Evolutionary conservation across 2,888 invertebrate species (phyloP), one percentile per base, ranked within the genome.

Genomic region (Julus scandinavius): DNA sequence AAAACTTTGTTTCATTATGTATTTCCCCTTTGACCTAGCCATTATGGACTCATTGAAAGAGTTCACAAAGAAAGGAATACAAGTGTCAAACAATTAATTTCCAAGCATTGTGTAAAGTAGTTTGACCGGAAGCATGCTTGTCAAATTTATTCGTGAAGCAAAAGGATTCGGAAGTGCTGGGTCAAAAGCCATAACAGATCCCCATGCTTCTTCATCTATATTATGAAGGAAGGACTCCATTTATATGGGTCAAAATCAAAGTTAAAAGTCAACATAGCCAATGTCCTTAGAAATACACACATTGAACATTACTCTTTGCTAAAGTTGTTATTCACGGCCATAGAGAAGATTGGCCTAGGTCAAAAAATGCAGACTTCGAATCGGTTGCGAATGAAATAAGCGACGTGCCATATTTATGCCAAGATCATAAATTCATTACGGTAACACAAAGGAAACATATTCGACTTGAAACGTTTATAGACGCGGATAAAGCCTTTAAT

Each of bases 151-250:
- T 6, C n/a, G 2, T 3, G n/a, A n/a, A 63, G n/a, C 63, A n/a
- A 63, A 54, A 3, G 63, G 63, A 63, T n/a, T n/a, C 4, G 63
- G n/a, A 63, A 63, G 63, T 17, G 63, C 0, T 17, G 63, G 13
- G 63, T 63, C 63, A 63, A 63, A n/a, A 3, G 13, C 3, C 54
- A 54, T 3, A 15, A 54, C 15, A 54, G 63, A 63, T 17, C n/a
- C 17, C 63, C 63, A 63, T n/a, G n/a, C 63, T 63, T n/a, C 63
- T 63, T 63, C 63, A n/a, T 63, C 63, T n/a, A 63, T n/a, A 17
- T 6, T 17, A 1, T n/a, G n/a, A 63, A 6, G 7, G 63, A 63
- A 63, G 13, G 17, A 63, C 63, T 63, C 17, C 63, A 63, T n/a
- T 63, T 63, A n/a, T n/a, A 17, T 63, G 63, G 63, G 63, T 63